A percentile compares a stretch with the other conserved stretches of the same genome.
These are phyloP conservation scores for Caenorhabditis sp. DNA, from an alignment of 2,888 invertebrate genomes.

Conservation along the genomic window DNA sequence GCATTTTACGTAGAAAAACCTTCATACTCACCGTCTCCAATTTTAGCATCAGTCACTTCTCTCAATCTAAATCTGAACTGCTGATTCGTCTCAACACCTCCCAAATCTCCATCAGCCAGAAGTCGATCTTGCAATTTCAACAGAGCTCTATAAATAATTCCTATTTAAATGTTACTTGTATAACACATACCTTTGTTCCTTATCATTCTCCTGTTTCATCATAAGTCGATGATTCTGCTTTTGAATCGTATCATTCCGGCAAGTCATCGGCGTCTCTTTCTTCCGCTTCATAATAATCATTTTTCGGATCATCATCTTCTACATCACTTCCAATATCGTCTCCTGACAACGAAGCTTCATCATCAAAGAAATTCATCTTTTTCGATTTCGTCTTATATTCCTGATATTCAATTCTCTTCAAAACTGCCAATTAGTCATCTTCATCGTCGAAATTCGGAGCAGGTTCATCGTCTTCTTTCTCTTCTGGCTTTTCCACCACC, in stretches of 20 bases:
- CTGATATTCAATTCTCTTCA: conserved; percentile 38
- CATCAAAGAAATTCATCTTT: conserved; percentile 59
- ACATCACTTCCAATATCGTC: conserved; percentile 64
- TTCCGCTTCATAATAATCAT: conserved; percentile 59
- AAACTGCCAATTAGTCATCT: conserved; percentile 54
- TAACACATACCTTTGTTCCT: conserved; percentile 40
- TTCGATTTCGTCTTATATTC: conserved; percentile 40
- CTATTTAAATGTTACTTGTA: not conserved
- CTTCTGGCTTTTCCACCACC: conserved; percentile 16
- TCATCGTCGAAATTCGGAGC: conserved; percentile 42
- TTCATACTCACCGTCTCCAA: not conserved
- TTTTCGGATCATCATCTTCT: conserved; percentile 49
- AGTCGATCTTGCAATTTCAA: conserved; percentile 60
- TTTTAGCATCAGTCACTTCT: conserved; percentile 31
- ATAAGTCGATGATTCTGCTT: conserved; percentile 51
- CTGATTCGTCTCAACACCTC: conserved; percentile 55
- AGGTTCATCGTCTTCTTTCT: conserved; percentile 10
- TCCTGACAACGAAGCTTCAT: conserved; percentile 67
- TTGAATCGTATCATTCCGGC: conserved; percentile 57
- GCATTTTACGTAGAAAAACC: not conserved
- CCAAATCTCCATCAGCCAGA: conserved; percentile 59
- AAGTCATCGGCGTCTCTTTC: conserved; percentile 58
- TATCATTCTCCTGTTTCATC: conserved; percentile 57
- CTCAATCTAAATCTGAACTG: conserved; percentile 54
- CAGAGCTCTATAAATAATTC: conserved; percentile 35